Evolutionary conservation across 1,140 invertebrate genomes (phyloP).

Genomic region (Drosophila micromelanica): DNA sequence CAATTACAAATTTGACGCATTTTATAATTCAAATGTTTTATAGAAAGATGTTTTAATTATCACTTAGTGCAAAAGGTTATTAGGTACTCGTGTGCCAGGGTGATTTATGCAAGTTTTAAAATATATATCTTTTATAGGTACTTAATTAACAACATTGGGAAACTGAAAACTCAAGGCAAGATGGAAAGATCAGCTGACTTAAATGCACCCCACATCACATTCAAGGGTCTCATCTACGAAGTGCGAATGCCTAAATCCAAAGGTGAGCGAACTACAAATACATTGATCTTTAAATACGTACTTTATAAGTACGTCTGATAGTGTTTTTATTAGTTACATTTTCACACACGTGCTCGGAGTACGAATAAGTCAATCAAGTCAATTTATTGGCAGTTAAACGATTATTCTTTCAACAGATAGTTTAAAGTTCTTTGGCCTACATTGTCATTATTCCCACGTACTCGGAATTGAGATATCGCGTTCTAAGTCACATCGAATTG

Average conservation of each 20-base stretch:
- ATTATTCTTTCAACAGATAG: constrained; percentile 8
- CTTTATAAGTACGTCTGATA: neutral
- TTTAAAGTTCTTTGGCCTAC: constrained; percentile 9
- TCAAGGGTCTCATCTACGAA: constrained; percentile 41
- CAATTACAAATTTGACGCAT: neutral
- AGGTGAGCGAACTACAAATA: constrained; percentile 41
- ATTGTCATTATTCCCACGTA: constrained; percentile 49
- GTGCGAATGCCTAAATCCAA: constrained; percentile 29
- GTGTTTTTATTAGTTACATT: constrained; percentile 11
- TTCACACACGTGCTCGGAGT: constrained; percentile 12
- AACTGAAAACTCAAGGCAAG: constrained; percentile 13
- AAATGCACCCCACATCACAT: constrained; percentile 22
- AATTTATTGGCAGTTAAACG: neutral
- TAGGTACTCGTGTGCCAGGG: neutral
- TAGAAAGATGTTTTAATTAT: constrained; percentile 6
- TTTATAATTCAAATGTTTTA: neutral
- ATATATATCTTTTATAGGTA: constrained; percentile 23
- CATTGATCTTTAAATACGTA: neutral
- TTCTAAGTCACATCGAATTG: constrained; percentile 5
- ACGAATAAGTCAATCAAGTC: neutral
- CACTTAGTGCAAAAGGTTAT: neutral
- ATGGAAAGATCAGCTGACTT: neutral
- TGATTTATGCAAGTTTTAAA: constrained; percentile 5
- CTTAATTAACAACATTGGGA: neutral
- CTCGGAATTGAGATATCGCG: constrained; percentile 30